phyloP scores from a whole-genome alignment of 2,888 invertebrate genomes.

The Dyspetes luteomarginatus region DNA sequence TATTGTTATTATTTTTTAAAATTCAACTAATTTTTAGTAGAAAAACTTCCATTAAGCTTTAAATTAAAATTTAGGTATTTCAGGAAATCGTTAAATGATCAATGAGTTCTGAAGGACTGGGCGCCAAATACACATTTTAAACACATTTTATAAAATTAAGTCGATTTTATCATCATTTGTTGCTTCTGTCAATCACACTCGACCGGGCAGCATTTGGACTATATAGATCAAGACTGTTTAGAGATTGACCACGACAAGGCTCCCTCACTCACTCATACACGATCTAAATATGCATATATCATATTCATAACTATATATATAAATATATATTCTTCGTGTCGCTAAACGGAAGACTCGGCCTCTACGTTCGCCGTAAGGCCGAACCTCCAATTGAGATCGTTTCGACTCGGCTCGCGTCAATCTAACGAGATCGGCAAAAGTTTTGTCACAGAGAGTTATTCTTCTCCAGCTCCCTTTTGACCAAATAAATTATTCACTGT shows the following conservation, averaged over 20 bases:
- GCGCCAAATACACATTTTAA: no score
- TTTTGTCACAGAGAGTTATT: slow-evolving; percentile 62
- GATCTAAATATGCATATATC: slow-evolving; percentile 26
- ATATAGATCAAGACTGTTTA: slow-evolving; percentile 37
- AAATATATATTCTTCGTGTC: slow-evolving; percentile 27
- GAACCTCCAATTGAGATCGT: slow-evolving; percentile 73
- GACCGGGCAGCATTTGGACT: not conserved
- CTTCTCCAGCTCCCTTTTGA: not conserved
- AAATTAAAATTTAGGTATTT: no score
- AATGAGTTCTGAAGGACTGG: no score
- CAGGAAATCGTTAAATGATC: no score
- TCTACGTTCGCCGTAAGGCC: slow-evolving; percentile 62
- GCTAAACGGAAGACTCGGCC: slow-evolving; percentile 65
- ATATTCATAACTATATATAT: slow-evolving; percentile 29
- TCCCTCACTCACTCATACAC: slow-evolving; percentile 10
- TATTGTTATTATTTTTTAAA: no score
- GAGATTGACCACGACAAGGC: slow-evolving; percentile 18
- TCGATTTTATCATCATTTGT: not conserved
- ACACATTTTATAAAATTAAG: no score
- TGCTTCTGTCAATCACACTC: not conserved
- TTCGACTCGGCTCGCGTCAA: slow-evolving; percentile 71
- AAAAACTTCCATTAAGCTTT: no score
- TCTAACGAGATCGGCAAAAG: slow-evolving; percentile 66
- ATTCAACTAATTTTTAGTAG: no score
- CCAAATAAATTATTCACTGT: not conserved